phyloP scores from a whole-genome alignment of 2,888 invertebrate species.

The Diploptera punctata region DNA sequence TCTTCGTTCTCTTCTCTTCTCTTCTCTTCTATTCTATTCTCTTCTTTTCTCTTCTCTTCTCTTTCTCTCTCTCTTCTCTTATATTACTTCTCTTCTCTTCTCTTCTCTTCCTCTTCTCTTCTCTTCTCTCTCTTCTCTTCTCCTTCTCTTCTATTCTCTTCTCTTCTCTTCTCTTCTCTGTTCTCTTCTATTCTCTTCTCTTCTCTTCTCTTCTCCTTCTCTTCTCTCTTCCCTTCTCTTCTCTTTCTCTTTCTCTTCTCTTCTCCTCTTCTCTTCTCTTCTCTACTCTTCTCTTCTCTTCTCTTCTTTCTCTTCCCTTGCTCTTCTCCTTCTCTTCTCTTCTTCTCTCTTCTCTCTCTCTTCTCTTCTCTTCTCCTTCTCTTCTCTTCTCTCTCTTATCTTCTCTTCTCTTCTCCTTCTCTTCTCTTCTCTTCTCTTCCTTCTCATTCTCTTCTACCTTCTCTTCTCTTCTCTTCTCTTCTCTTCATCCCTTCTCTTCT shows the following conservation, averaged over 20 bases:
- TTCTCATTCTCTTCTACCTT: not conserved
- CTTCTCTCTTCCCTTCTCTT: not conserved
- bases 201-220: not conserved
- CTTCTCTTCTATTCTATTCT: no score
- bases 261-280: not conserved
- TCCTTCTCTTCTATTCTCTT: not conserved
- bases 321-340: no score
- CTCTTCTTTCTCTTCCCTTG: no score
- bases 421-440: not conserved
- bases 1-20: not conserved
- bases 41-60: no score
- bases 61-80: no score
- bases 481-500: not conserved
- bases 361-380: not conserved
- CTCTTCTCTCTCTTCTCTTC: not conserved
- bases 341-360: not conserved
- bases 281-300: not conserved
- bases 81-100: not conserved
- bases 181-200: no score
- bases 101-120: not conserved
- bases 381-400: no score
- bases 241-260: not conserved
- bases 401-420: not conserved
- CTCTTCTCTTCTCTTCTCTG: no score
- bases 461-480: not conserved